Conservation (phyloP, 64 coral and sea anemone species). For the Anthopleura sola region DNA sequence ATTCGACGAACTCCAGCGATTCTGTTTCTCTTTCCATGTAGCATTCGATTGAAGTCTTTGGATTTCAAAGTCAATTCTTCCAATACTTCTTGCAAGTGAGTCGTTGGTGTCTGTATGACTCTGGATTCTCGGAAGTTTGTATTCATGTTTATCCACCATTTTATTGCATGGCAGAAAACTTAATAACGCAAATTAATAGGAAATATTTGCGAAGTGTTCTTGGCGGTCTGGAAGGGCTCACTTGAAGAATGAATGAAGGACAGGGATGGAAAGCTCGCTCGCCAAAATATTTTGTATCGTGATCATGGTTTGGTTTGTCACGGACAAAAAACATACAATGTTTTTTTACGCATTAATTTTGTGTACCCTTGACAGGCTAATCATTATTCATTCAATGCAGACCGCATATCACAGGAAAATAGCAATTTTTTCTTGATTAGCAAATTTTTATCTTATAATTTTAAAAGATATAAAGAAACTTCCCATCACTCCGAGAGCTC, state of each 20-base stretch:
- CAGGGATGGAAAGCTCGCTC: not conserved
- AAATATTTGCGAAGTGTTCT: not conserved
- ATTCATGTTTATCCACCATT: constrained; percentile 13
- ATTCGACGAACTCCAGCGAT: not conserved
- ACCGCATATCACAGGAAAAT: not conserved
- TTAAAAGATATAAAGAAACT: not conserved
- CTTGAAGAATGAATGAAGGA: not conserved
- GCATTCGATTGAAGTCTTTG: constrained; percentile 7
- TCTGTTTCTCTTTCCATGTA: not conserved
- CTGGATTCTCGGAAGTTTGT: not conserved
- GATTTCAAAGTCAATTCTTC: not conserved
- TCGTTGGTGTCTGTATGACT: not conserved
- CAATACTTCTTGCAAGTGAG: not conserved
- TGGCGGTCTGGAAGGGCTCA: not conserved
- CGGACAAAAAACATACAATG: not conserved
- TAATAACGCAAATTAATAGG: not conserved
- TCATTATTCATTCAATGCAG: not conserved
- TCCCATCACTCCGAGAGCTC: not conserved
- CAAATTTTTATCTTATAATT: not conserved
- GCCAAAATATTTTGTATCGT: not conserved
- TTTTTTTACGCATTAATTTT: not conserved
- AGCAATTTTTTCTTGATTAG: not conserved
- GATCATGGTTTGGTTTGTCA: too few species aligned
- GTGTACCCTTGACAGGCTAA: not conserved
- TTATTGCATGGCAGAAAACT: not conserved